These are phyloP conservation scores for Argyrosomus japonicus DNA, from an alignment of 2,113 vertebrate genomes.

Conservation along the genomic window DNA sequence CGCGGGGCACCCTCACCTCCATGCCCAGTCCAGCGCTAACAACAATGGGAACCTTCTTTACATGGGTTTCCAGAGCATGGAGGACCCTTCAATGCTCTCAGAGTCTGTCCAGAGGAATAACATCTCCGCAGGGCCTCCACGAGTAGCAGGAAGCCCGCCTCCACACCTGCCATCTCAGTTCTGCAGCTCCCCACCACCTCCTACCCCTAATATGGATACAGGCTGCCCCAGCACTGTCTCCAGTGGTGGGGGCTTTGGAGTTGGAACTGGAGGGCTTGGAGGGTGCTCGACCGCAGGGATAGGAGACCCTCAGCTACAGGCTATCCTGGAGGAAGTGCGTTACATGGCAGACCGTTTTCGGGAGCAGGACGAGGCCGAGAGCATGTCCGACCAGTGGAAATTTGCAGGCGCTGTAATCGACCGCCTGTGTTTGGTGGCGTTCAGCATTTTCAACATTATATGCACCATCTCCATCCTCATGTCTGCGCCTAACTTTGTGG, in stretches of 20 bases:
- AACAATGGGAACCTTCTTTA: constrained; percentile 86
- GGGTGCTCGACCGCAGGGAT: constrained; percentile 66
- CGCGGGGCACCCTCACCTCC: constrained; percentile 76
- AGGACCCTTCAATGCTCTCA: constrained; percentile 75
- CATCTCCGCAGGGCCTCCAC: constrained; percentile 60
- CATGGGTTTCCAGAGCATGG: constrained; percentile 85
- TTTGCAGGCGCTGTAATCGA: constrained; percentile 87
- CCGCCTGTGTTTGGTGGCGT: constrained; percentile 86
- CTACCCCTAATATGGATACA: constrained; percentile 76
- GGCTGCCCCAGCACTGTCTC: constrained; percentile 84
- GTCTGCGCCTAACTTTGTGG: constrained; percentile 87
- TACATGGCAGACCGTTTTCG: constrained; percentile 85
- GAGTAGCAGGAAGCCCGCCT: constrained; percentile 89
- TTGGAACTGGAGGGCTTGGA: constrained; percentile 84
- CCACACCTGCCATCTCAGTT: constrained; percentile 87
- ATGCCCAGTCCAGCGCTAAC: constrained; percentile 78
- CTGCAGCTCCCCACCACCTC: constrained; percentile 80
- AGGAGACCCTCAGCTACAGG: constrained; percentile 85
- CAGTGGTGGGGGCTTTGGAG: constrained; percentile 86
- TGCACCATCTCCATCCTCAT: constrained; percentile 89
- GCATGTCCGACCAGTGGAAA: constrained; percentile 85
- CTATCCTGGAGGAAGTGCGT: constrained; percentile 86
- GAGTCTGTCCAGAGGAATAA: constrained; percentile 79
- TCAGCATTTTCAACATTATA: constrained; percentile 88
- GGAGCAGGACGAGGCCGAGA: constrained; percentile 82